Evolutionary conservation across 2,113 vertebrate species (phyloP).

Genomic region (Actinemys pallida): DNA sequence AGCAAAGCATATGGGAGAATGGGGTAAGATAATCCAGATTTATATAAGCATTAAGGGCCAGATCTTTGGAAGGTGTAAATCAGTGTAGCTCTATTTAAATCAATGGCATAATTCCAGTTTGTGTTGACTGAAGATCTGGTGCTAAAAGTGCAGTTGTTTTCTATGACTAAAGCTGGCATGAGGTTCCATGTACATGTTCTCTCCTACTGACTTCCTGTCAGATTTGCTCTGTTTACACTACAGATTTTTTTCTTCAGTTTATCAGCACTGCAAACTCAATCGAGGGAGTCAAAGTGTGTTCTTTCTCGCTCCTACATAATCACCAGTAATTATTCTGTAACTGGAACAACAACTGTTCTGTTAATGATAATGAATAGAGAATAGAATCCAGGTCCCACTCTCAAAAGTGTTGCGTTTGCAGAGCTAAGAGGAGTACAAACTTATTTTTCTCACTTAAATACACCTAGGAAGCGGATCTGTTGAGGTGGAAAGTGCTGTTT

Average conservation of each 20-base stretch:
- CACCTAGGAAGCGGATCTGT: neutral
- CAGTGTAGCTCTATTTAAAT: neutral
- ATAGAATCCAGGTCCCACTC: neutral
- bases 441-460: neutral
- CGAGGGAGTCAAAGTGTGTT: neutral
- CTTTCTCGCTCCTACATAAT: neutral
- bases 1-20: slow-evolving; percentile 98
- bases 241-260: neutral
- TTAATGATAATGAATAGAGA: neutral
- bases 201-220: neutral
- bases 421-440: neutral
- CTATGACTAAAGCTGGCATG: neutral
- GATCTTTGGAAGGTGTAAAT: neutral
- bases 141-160: neutral
- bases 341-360: neutral
- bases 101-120: neutral
- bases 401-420: neutral
- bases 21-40: slow-evolving; percentile 86
- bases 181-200: neutral
- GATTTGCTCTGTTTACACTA: neutral
- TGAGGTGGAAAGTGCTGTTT: neutral
- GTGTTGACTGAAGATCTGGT: neutral
- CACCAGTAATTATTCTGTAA: neutral
- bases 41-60: neutral
- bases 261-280: neutral